Conservation (phyloP, 2,797 vertebrate species). For the Mareca strepera region DNA sequence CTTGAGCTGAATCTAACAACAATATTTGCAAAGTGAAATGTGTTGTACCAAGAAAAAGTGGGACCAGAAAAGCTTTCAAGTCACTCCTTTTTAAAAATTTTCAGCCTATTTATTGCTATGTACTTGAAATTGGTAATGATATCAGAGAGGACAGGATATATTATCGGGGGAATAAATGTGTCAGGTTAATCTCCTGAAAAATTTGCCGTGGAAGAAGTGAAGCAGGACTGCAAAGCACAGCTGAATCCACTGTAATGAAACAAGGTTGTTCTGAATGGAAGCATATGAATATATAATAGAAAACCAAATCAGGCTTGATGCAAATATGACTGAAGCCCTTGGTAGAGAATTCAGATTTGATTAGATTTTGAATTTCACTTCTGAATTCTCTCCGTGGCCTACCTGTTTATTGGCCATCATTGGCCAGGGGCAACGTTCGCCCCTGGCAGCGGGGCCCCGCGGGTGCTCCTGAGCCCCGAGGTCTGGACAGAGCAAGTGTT, state of each 20-base stretch:
- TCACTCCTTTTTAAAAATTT: constrained; percentile 9
- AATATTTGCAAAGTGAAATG: constrained; percentile 52
- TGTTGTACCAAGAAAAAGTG: constrained; percentile 36
- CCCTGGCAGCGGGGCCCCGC: background rate
- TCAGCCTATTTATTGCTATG: constrained; percentile 34
- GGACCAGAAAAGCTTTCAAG: constrained; percentile 51
- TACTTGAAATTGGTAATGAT: constrained; percentile 63
- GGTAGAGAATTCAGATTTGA: background rate
- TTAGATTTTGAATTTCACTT: constrained; percentile 27
- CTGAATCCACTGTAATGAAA: background rate
- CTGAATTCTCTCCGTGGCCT: background rate
- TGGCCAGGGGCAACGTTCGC: rapidly evolving
- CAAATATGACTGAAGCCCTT: background rate
- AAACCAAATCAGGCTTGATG: constrained; percentile 2
- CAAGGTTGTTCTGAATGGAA: constrained; percentile 45
- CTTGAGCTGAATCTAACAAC: constrained; percentile 40
- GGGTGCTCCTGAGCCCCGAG: background rate
- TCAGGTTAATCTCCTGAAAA: constrained; percentile 74
- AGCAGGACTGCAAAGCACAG: constrained; percentile 50
- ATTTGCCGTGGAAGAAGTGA: constrained; percentile 64
- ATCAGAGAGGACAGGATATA: constrained; percentile 62
- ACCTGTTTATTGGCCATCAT: background rate
- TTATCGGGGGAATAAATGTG: constrained; percentile 69
- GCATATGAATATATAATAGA: constrained; percentile 43
- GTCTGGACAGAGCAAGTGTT: rapidly evolving